Evolutionary conservation across 2,797 vertebrate species (phyloP).

Genomic region (Sphenopsis melanotis): DNA sequence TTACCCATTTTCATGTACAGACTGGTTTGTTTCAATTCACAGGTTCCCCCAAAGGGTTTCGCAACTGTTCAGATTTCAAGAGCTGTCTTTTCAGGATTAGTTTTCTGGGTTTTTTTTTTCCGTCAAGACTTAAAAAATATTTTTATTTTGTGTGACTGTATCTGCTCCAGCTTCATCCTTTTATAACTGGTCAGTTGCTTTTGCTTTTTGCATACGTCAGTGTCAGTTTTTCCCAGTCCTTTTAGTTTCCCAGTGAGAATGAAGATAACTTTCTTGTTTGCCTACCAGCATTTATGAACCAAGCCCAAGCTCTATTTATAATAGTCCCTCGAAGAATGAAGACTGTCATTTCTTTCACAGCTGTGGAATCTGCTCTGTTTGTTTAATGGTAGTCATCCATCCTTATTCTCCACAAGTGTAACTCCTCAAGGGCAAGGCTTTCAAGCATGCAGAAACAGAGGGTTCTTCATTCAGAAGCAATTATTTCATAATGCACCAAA

Average conservation of each 20-base stretch:
- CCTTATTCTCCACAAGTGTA: constrained; percentile 46
- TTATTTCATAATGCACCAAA: constrained; percentile 40
- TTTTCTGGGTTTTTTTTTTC: background rate
- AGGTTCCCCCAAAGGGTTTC: background rate
- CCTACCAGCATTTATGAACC: constrained; percentile 6
- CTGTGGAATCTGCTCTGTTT: constrained; percentile 39
- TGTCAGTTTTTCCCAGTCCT: background rate
- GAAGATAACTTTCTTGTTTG: constrained; percentile 42
- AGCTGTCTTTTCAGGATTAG: background rate
- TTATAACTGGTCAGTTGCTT: background rate
- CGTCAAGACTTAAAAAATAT: background rate
- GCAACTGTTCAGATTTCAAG: background rate
- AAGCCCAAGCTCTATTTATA: constrained; percentile 8
- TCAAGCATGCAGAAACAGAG: constrained; percentile 28
- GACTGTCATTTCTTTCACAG: constrained; percentile 8
- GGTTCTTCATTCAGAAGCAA: constrained; percentile 20
- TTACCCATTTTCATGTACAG: background rate
- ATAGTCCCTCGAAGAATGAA: background rate
- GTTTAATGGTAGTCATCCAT: constrained; percentile 40
- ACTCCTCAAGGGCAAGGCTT: constrained; percentile 43
- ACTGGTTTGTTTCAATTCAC: background rate
- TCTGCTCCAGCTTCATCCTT: background rate
- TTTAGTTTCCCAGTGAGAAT: background rate
- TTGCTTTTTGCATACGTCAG: background rate
- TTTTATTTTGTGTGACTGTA: background rate